Evolutionary conservation across 2,888 invertebrate genomes (phyloP).

Genomic region (Lamellibrachia columna): DNA sequence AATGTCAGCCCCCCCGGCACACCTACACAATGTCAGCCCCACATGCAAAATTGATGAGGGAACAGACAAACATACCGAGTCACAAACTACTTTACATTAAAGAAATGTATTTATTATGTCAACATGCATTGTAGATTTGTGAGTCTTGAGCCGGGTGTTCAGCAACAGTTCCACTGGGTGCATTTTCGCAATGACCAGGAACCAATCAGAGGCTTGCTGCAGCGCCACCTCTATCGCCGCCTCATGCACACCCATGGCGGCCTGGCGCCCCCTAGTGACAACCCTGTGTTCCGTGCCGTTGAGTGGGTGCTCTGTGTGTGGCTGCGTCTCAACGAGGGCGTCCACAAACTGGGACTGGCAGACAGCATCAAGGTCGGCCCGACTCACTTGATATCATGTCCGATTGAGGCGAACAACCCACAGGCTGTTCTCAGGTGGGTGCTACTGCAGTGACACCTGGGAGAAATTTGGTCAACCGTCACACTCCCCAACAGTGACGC

Average conservation of each 20-base stretch:
- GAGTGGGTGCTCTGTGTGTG: slow-evolving; percentile 63
- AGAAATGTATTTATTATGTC: background rate
- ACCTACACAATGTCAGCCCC: too few species aligned
- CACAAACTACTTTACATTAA: too few species aligned
- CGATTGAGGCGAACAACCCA: slow-evolving; percentile 54
- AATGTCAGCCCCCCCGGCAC: too few species aligned
- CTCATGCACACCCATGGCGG: slow-evolving; percentile 55
- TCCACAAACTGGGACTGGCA: slow-evolving; percentile 58
- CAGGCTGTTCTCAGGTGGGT: slow-evolving; percentile 53
- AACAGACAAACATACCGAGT: too few species aligned
- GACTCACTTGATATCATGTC: slow-evolving; percentile 58
- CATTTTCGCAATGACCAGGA: slow-evolving; percentile 61
- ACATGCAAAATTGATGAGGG: too few species aligned
- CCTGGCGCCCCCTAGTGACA: slow-evolving; percentile 43
- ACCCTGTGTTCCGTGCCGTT: slow-evolving; percentile 43
- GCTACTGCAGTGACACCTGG: background rate
- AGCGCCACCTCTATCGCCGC: slow-evolving; percentile 56
- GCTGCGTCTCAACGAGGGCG: slow-evolving; percentile 62
- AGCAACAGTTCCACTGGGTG: slow-evolving; percentile 63
- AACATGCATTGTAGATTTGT: slow-evolving; percentile 49
- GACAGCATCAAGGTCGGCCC: slow-evolving; percentile 59
- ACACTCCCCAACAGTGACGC: background rate
- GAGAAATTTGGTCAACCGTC: background rate
- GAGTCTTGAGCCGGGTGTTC: slow-evolving; percentile 57
- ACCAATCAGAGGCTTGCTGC: slow-evolving; percentile 57